Conservation (phyloP, 2,888 invertebrate species). For the Drosophila merina region DNA sequence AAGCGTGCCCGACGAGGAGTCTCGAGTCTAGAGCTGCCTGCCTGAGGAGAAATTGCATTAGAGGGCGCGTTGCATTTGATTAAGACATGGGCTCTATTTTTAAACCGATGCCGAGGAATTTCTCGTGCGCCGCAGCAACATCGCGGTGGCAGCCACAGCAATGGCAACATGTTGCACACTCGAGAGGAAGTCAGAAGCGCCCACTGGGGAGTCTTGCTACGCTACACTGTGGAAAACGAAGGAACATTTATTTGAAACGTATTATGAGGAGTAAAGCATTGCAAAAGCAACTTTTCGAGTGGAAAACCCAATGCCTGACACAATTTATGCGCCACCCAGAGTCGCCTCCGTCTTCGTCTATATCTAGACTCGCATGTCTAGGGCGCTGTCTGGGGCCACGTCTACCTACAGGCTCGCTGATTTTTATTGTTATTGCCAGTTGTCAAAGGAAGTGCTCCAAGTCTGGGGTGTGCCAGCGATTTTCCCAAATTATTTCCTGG, state of each 20-base stretch:
- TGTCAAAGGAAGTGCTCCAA: constrained; percentile 71
- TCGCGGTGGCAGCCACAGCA: constrained; percentile 14
- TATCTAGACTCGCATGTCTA: constrained; percentile 20
- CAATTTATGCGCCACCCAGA: constrained; percentile 71
- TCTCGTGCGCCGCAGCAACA: constrained; percentile 44
- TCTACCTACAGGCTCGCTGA: constrained; percentile 71
- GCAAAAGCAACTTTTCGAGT: constrained; percentile 23
- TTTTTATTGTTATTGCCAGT: constrained; percentile 78
- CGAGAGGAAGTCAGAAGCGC: constrained; percentile 55
- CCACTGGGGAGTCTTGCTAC: constrained; percentile 16
- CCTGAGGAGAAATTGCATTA: constrained; percentile 9
- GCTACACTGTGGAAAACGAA: constrained; percentile 9
- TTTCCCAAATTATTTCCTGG: constrained; percentile 71
- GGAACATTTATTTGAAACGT: no score
- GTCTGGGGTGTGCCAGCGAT: constrained; percentile 25
- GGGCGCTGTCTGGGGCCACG: constrained; percentile 51
- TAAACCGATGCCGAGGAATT: constrained; percentile 66
- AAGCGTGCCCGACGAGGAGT: constrained; percentile 55
- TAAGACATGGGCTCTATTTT: constrained; percentile 75
- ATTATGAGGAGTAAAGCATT: neutral
- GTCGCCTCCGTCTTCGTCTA: constrained; percentile 29
- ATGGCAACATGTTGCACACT: constrained; percentile 74
- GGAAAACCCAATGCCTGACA: constrained; percentile 61
- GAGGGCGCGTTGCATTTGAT: constrained; percentile 61
- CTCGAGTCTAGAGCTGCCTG: constrained; percentile 10